These are phyloP conservation scores for Mechanitis mazaeus DNA, from an alignment of 2,888 invertebrate genomes.

Conservation along the genomic window DNA sequence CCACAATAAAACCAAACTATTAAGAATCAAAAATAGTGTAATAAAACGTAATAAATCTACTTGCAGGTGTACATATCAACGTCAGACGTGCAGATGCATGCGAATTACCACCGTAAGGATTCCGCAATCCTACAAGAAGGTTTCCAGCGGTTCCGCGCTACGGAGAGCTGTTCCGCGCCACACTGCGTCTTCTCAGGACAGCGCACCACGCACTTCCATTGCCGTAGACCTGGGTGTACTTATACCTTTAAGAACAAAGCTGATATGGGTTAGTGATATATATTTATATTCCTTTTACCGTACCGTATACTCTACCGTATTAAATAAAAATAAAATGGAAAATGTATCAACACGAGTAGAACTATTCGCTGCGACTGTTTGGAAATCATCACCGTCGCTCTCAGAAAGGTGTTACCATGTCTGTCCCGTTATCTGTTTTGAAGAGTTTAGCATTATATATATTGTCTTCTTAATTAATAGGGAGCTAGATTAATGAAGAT, in stretches of 20 bases:
- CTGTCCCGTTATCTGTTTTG: too few species aligned
- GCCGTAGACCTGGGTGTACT: conserved; percentile 91
- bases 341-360: too few species aligned
- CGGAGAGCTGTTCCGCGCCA: conserved; percentile 94
- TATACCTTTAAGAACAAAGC: conserved; percentile 99
- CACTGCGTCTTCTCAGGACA: conserved; percentile 95
- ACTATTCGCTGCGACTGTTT: too few species aligned
- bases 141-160: conserved; percentile 96
- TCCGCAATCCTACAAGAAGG: conserved; percentile 98
- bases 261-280: conserved; percentile 91
- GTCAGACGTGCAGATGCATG: conserved; percentile 99
- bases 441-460: too few species aligned
- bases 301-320: too few species aligned
- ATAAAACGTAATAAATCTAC: neutral
- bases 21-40: neutral
- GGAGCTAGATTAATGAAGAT: too few species aligned
- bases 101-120: conserved; percentile 98
- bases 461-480: too few species aligned
- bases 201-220: conserved; percentile 98
- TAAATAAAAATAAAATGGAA: too few species aligned
- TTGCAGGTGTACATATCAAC: conserved; percentile 94
- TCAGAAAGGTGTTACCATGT: too few species aligned
- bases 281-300: too few species aligned
- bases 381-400: too few species aligned
- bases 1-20: neutral